phyloP scores from a whole-genome alignment of 2,113 vertebrate genomes.

The Cynopterus brachyotis region DNA sequence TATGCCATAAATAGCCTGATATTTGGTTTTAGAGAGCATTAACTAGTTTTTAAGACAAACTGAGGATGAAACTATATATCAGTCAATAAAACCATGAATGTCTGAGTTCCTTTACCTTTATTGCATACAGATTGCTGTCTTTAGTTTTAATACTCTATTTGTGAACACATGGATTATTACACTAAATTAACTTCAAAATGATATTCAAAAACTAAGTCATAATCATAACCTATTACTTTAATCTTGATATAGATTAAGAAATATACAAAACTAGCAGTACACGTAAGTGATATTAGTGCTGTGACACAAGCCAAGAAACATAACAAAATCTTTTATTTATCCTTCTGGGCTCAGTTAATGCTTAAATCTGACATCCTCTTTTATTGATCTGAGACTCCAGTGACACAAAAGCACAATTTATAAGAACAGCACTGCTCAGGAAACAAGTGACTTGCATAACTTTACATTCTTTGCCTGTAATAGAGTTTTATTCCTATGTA shows the following conservation, averaged over 20 bases:
- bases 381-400: slow-evolving; percentile 51
- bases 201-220: slow-evolving; percentile 32
- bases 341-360: slow-evolving; percentile 25
- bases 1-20: not conserved
- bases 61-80: not conserved
- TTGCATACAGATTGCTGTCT: not conserved
- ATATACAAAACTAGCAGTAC: slow-evolving; percentile 5
- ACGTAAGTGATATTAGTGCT: not conserved
- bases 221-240: slow-evolving; percentile 31
- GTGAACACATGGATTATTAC: not conserved
- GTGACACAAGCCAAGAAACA: not conserved
- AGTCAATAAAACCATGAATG: not conserved
- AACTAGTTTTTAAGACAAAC: not conserved
- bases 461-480: not conserved
- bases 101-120: not conserved
- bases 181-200: slow-evolving; percentile 45
- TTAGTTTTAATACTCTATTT: slow-evolving; percentile 32
- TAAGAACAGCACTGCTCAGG: not conserved
- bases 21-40: not conserved
- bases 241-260: slow-evolving; percentile 19
- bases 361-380: slow-evolving; percentile 6
- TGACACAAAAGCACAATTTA: slow-evolving; percentile 44
- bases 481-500: not conserved
- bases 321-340: slow-evolving; percentile 18
- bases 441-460: slow-evolving; percentile 29